Evolutionary conservation across 2,113 vertebrate genomes (phyloP).

Genomic region (Megalops atlanticus): DNA sequence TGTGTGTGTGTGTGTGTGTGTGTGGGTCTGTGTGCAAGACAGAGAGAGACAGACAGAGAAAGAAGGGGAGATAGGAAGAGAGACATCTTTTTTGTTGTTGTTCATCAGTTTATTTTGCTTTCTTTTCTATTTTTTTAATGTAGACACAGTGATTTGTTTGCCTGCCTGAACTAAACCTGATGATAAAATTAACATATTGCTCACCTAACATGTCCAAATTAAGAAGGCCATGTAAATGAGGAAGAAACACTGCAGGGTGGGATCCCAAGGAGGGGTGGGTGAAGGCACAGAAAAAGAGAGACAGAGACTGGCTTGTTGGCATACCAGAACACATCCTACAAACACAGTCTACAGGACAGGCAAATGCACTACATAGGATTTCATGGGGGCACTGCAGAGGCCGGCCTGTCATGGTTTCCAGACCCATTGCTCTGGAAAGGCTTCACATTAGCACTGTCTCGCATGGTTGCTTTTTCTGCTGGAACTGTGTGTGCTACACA

Average conservation of each 20-base stretch:
- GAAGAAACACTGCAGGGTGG: background rate
- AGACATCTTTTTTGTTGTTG: no score
- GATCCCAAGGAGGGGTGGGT: background rate
- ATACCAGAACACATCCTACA: no score
- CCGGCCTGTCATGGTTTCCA: no score
- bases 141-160: background rate
- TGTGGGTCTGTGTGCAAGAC: background rate
- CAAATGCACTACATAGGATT: no score
- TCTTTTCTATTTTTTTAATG: background rate
- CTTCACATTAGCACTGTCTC: no score
- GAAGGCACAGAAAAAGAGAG: background rate
- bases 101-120: background rate
- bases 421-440: no score
- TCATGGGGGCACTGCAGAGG: no score
- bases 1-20: conserved; percentile 3
- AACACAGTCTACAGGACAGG: no score
- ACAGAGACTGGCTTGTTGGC: background rate
- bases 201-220: background rate
- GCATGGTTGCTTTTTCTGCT: no score
- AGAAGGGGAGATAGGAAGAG: background rate
- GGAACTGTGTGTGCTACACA: no score
- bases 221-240: background rate
- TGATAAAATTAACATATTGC: background rate
- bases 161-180: background rate
- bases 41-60: background rate